Conservation (phyloP, 2,888 invertebrate species). For the Apotomis capreana region DNA sequence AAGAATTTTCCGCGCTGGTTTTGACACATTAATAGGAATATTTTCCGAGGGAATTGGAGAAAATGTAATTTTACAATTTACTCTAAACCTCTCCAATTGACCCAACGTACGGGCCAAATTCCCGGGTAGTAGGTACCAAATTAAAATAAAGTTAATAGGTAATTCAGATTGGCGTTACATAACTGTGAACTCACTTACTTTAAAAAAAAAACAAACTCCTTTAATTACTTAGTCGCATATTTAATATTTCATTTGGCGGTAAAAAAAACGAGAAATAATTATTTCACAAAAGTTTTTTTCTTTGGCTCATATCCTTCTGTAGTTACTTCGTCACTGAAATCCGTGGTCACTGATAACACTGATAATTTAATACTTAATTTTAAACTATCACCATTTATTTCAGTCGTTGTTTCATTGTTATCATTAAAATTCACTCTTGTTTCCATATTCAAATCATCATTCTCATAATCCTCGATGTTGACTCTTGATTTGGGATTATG, state of each 20-base stretch:
- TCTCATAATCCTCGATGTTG: slow-evolving; percentile 36
- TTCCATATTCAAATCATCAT: not conserved
- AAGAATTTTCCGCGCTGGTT: too few species aligned
- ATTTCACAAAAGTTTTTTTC: slow-evolving; percentile 11
- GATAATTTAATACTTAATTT: not conserved
- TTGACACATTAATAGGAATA: too few species aligned
- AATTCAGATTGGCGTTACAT: too few species aligned
- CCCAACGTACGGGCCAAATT: too few species aligned
- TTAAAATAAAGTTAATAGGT: too few species aligned
- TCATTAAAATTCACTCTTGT: not conserved
- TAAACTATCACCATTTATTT: slow-evolving; percentile 5
- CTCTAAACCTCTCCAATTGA: too few species aligned
- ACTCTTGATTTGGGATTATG: slow-evolving; percentile 51
- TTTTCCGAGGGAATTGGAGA: too few species aligned
- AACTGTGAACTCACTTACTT: not conserved
- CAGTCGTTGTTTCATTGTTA: slow-evolving; percentile 7
- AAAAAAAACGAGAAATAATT: too few species aligned
- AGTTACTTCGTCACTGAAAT: slow-evolving; percentile 39
- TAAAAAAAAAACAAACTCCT: not conserved
- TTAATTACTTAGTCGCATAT: not conserved
- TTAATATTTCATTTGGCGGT: not conserved
- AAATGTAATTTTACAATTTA: too few species aligned
- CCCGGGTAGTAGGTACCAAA: too few species aligned
- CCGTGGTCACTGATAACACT: slow-evolving; percentile 7
- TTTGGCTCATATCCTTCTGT: slow-evolving; percentile 13